These are phyloP conservation scores for Archips xylosteana DNA, from an alignment of 2,888 invertebrate genomes.

Conservation along the genomic window DNA sequence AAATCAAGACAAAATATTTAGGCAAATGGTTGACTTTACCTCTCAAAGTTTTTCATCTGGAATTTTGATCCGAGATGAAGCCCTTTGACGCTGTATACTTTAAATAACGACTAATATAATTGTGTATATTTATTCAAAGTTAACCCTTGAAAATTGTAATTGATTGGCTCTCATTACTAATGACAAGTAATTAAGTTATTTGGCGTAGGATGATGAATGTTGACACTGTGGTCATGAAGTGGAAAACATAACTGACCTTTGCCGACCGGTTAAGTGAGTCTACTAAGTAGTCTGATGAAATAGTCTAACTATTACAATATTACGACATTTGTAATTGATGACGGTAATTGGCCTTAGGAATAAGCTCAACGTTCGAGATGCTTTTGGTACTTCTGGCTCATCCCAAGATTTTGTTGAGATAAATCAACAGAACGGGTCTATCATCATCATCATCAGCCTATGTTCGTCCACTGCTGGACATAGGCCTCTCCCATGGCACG, in stretches of 20 bases:
- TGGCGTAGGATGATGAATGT: slow-evolving; percentile 42
- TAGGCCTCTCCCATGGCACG: too few relatives aligned
- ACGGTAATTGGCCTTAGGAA: slow-evolving; percentile 39
- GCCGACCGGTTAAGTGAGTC: slow-evolving; percentile 40
- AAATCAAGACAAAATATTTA: too few relatives aligned
- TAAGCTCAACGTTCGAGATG: not conserved
- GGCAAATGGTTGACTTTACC: too few relatives aligned
- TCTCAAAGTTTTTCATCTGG: too few relatives aligned
- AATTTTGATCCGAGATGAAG: too few relatives aligned
- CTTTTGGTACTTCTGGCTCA: not conserved
- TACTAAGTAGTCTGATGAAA: slow-evolving; percentile 40
- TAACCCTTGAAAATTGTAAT: slow-evolving; percentile 10
- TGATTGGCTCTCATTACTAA: slow-evolving; percentile 7
- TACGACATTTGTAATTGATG: slow-evolving; percentile 42
- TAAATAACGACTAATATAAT: too few relatives aligned
- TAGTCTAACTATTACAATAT: slow-evolving; percentile 37
- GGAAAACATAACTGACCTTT: slow-evolving; percentile 42
- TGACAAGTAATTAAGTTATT: slow-evolving; percentile 36
- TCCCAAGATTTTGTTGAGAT: too few relatives aligned
- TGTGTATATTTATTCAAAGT: not conserved
- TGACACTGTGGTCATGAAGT: slow-evolving; percentile 41
- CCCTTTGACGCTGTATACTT: too few relatives aligned
- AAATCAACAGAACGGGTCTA: too few relatives aligned
- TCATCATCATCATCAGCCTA: too few relatives aligned
- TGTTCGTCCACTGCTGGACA: too few relatives aligned